Conservation (phyloP, 2,888 invertebrate genomes). For the Spisula solida region DNA sequence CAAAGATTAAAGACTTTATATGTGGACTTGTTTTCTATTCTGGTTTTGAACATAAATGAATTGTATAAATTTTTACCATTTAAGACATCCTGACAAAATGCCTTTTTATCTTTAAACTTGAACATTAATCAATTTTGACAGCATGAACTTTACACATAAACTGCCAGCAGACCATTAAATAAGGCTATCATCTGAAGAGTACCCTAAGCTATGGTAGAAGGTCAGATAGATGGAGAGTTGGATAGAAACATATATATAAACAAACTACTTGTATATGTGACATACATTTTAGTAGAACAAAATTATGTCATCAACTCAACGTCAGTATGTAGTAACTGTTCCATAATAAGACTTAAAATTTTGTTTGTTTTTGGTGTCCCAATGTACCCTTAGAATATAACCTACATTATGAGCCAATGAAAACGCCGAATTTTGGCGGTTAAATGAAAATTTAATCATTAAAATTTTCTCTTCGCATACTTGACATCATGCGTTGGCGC, state of each 20-base stretch:
- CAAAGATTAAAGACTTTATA: too few relatives aligned
- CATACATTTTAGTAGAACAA: not conserved
- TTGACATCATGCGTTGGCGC: too few relatives aligned
- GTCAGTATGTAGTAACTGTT: too few relatives aligned
- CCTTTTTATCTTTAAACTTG: not conserved
- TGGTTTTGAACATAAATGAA: too few relatives aligned
- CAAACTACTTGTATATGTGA: not conserved
- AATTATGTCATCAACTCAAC: not conserved
- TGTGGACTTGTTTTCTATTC: too few relatives aligned
- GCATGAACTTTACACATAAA: not conserved
- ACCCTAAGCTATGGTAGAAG: not conserved
- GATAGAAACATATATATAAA: not conserved
- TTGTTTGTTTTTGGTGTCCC: too few relatives aligned
- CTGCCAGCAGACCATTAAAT: not conserved
- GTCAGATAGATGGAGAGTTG: not conserved
- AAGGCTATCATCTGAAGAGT: not conserved
- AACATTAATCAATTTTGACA: not conserved
- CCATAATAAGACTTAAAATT: too few relatives aligned
- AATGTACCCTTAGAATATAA: too few relatives aligned
- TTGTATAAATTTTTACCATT: not conserved
- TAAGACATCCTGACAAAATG: not conserved
- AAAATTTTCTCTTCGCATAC: too few relatives aligned
- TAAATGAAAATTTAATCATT: too few relatives aligned
- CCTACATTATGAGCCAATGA: too few relatives aligned
- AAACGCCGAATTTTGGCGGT: too few relatives aligned